phyloP scores from a whole-genome alignment of 2,113 vertebrate genomes.

The Bubalus kerabau region DNA sequence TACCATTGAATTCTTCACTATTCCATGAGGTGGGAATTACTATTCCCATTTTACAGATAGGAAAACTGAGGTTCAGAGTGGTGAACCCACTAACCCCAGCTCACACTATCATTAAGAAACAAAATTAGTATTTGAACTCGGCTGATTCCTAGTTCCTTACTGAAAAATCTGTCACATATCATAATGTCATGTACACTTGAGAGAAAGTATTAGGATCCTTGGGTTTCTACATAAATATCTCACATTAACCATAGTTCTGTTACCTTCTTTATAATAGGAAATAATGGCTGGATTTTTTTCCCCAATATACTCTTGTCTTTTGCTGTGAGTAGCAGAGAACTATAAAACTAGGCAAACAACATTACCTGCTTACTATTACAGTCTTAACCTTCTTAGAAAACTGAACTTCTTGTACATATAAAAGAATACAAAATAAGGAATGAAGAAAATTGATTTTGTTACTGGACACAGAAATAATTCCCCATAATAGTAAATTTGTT shows the following conservation, averaged over 20 bases:
- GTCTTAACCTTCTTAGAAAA: slow-evolving; percentile 26
- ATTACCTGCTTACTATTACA: neutral
- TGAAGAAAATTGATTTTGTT: neutral
- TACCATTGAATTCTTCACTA: neutral
- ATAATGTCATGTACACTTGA: neutral
- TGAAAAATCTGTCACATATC: neutral
- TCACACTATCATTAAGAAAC: neutral
- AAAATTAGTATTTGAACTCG: neutral
- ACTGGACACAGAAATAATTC: neutral
- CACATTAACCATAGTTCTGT: neutral
- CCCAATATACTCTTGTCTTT: neutral
- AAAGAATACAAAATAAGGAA: neutral
- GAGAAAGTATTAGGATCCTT: neutral
- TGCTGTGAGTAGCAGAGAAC: neutral
- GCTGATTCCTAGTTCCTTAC: neutral
- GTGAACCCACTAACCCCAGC: neutral
- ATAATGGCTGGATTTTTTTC: neutral
- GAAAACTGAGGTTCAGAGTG: neutral
- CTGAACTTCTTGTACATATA: neutral
- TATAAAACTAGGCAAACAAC: neutral
- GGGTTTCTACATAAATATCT: neutral
- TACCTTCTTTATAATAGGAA: neutral
- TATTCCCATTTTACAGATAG: neutral
- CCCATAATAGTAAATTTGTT: neutral
- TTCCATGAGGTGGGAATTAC: neutral